Conservation (phyloP, 2,888 invertebrate species). For the Laspeyria flexula region DNA sequence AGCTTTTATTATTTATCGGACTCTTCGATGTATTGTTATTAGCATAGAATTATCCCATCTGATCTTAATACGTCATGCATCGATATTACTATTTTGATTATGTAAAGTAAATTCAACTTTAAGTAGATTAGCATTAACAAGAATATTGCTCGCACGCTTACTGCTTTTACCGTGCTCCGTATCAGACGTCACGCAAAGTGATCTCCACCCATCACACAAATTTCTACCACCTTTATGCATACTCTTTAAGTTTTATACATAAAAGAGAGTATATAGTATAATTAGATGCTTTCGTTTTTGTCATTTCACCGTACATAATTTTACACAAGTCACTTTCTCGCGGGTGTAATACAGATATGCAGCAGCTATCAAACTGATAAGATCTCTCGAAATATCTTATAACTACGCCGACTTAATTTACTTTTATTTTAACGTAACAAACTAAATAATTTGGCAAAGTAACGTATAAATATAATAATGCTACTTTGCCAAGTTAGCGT, state of each 20-base stretch:
- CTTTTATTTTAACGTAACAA: not conserved
- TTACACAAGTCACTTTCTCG: constrained; percentile 37
- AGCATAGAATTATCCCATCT: constrained; percentile 30
- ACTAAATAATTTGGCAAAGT: too few relatives aligned
- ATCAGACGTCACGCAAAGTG: constrained; percentile 47
- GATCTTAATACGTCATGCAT: constrained; percentile 46
- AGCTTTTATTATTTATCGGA: constrained; percentile 25
- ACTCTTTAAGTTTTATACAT: constrained; percentile 52
- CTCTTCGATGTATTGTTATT: constrained; percentile 32
- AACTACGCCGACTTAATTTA: constrained; percentile 8
- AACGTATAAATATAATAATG: too few relatives aligned
- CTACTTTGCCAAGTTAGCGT: too few relatives aligned
- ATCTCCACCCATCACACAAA: constrained; percentile 40
- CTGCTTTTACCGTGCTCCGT: constrained; percentile 35
- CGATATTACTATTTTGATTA: constrained; percentile 14
- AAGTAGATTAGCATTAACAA: constrained; percentile 25
- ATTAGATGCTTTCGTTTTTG: constrained; percentile 63
- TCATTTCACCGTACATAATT: constrained; percentile 44
- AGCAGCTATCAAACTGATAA: constrained; percentile 27
- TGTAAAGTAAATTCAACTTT: constrained; percentile 28
- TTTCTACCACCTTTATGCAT: constrained; percentile 46
- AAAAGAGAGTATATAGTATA: constrained; percentile 57
- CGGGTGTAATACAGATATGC: constrained; percentile 13
- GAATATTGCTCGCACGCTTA: constrained; percentile 22
- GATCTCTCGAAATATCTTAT: constrained; percentile 20